Conservation (phyloP, 1,140 invertebrate species). For the Atta texana region DNA sequence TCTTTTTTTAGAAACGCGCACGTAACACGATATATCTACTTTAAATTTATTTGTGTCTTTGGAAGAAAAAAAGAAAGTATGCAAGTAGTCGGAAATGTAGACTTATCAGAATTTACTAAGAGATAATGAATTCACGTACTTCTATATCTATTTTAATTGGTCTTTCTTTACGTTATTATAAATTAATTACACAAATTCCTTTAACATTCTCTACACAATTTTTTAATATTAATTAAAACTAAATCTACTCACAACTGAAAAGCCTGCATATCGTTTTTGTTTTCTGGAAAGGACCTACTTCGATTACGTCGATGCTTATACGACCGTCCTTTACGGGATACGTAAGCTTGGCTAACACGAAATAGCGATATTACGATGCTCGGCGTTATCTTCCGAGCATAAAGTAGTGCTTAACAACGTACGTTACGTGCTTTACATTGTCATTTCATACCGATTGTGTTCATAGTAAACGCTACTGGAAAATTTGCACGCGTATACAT, state of each 20-base stretch:
- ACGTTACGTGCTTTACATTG: conserved; percentile 43
- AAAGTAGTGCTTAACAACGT: conserved; percentile 61
- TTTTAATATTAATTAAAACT: conserved; percentile 30
- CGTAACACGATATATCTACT: neutral
- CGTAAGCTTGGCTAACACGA: conserved; percentile 49
- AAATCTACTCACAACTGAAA: conserved; percentile 10
- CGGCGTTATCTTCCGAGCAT: conserved; percentile 37
- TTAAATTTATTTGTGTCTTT: neutral
- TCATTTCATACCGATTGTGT: conserved; percentile 54
- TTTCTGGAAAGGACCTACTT: conserved; percentile 19
- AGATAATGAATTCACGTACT: neutral
- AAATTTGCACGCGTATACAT: neutral
- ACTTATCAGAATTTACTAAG: neutral
- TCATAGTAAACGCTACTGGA: conserved; percentile 6
- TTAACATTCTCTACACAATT: neutral
- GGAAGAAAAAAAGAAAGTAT: neutral
- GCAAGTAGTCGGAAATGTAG: neutral
- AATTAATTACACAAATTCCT: neutral
- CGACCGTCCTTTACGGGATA: conserved; percentile 40
- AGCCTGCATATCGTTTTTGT: neutral
- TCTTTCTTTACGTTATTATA: neutral
- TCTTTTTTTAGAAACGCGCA: neutral
- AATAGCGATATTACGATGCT: conserved; percentile 51
- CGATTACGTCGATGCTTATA: conserved; percentile 35
- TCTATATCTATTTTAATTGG: neutral